Evolutionary conservation across 2,113 vertebrate genomes (phyloP).

Genomic region (Megatriorchis doriae): DNA sequence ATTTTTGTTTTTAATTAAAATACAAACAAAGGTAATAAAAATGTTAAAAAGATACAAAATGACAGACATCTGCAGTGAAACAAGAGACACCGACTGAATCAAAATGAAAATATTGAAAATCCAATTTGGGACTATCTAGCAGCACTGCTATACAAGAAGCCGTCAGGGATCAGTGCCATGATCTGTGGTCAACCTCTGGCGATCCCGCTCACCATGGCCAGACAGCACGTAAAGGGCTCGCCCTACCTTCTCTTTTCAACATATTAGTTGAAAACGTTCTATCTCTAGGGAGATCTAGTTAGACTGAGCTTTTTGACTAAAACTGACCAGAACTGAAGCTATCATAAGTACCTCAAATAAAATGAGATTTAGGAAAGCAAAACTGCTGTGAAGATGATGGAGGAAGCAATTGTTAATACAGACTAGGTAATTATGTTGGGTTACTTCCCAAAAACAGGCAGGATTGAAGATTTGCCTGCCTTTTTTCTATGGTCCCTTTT

Average conservation of each 20-base stretch:
- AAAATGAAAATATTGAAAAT: neutral
- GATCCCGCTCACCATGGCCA: neutral
- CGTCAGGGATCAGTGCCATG: neutral
- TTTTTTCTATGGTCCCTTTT: neutral
- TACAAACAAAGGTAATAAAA: neutral
- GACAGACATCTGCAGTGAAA: neutral
- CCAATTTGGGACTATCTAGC: neutral
- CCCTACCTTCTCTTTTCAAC: neutral
- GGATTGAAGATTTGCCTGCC: neutral
- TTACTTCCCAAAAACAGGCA: neutral
- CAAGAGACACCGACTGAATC: neutral
- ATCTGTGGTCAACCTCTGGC: neutral
- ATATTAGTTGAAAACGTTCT: neutral
- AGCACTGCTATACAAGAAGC: neutral
- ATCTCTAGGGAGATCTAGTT: neutral
- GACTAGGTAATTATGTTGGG: neutral
- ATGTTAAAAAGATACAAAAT: neutral
- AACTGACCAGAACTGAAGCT: neutral
- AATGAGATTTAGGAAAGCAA: neutral
- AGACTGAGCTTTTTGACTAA: neutral
- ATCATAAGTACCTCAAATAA: neutral
- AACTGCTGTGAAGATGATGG: neutral
- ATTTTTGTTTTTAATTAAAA: conserved; percentile 16
- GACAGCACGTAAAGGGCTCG: neutral
- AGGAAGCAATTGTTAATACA: neutral